Evolutionary conservation across 2,888 invertebrate species (phyloP).

Genomic region (Glaucopsyche alexis): DNA sequence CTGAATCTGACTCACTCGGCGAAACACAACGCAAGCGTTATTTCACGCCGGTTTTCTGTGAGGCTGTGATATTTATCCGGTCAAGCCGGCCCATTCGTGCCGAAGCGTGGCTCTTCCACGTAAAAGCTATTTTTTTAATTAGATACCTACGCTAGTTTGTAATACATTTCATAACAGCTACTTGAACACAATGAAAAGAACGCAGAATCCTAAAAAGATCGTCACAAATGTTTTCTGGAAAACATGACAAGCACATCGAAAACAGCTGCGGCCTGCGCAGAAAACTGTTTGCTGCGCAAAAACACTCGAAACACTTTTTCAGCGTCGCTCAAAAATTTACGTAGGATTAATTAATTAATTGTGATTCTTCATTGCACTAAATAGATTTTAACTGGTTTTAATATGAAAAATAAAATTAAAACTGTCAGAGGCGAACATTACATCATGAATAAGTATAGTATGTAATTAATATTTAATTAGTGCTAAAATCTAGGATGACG

Average conservation of each 20-base stretch:
- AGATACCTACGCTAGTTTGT: no score
- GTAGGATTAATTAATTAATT: slow-evolving; percentile 7
- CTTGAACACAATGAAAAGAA: background rate
- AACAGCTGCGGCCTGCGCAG: background rate
- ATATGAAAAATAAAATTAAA: no score
- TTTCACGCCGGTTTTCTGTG: no score
- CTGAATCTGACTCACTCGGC: no score
- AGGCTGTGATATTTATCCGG: no score
- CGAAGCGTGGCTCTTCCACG: no score
- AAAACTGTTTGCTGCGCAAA: background rate
- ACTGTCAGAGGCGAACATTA: background rate
- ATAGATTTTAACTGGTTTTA: background rate
- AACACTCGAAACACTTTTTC: background rate
- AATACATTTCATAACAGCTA: background rate
- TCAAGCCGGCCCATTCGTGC: no score
- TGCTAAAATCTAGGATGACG: slow-evolving; percentile 1
- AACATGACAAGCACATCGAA: background rate
- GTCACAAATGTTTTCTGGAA: background rate
- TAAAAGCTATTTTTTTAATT: no score
- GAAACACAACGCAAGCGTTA: no score
- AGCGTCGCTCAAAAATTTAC: background rate
- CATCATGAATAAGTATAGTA: background rate
- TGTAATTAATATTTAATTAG: background rate
- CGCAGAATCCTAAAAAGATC: background rate
- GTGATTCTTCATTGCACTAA: background rate